These are phyloP conservation scores for Netelia inedita DNA, from an alignment of 2,888 invertebrate genomes.

Conservation along the genomic window DNA sequence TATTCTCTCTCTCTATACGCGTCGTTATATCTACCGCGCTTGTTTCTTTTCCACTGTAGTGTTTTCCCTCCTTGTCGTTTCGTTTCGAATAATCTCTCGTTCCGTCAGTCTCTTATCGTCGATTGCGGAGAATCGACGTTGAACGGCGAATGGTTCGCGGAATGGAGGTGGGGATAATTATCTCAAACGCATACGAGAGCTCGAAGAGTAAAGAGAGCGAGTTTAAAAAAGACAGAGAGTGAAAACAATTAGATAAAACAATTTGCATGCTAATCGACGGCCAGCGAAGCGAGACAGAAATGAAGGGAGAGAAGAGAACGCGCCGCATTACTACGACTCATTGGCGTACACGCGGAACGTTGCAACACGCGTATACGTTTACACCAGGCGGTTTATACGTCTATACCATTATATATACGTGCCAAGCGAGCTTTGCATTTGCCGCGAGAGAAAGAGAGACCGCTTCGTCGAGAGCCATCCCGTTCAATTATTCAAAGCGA, in stretches of 20 bases:
- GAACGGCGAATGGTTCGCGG: constrained; percentile 31
- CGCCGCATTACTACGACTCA: constrained; percentile 9
- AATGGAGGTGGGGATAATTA: constrained; percentile 52
- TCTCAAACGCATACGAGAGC: constrained; percentile 51
- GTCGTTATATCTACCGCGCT: constrained; percentile 50
- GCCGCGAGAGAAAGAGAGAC: constrained; percentile 36
- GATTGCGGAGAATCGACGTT: constrained; percentile 52
- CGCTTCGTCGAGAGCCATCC: constrained; percentile 64
- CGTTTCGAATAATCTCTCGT: not conserved
- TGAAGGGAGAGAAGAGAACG: no score
- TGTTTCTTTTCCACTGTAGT: not conserved
- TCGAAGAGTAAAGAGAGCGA: constrained; percentile 25
- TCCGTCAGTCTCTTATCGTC: constrained; percentile 23
- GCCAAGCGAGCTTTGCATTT: constrained; percentile 36
- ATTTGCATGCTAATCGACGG: constrained; percentile 73
- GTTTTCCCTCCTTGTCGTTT: no score
- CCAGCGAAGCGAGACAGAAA: constrained; percentile 47
- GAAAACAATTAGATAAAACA: constrained; percentile 74
- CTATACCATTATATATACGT: constrained; percentile 7
- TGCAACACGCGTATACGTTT: constrained; percentile 18
- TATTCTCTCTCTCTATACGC: constrained; percentile 20
- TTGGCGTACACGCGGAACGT: not conserved
- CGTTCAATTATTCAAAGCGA: constrained; percentile 70
- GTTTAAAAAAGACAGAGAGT: constrained; percentile 47
- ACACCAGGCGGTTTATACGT: not conserved